Evolutionary conservation across 2,888 invertebrate species (phyloP), one percentile per base, ranked within the genome.

Genomic region (Maniola hyperantus): DNA sequence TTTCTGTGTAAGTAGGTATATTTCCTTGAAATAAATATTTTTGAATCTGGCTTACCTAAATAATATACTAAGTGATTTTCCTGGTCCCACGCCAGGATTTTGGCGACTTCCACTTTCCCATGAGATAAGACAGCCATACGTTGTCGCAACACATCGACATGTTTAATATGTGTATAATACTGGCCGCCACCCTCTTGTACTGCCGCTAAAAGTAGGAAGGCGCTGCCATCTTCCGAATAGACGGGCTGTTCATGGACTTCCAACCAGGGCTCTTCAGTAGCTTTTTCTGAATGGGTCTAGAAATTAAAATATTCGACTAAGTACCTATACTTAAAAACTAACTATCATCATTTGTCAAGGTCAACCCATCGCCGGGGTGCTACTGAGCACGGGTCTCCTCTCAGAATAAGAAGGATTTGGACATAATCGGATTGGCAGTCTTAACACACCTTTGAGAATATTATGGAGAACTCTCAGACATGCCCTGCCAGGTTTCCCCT

Each of bases 111-210:
- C 84, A 97, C 97, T 77, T 95, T 94, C 42, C 97, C 97, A 80
- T 97, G 97, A 62, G 97, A 97, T 73, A 97, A 93, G 58, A 97
- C 97, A 8, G 97, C 96, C 80, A 97, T 96, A 77, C 97, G 94
- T 83, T 97, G 96, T 77, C 97, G 95, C 67, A 96, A 93, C 72
- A 97, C 94, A 70, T 96, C 97, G 72, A 97, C 95, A 83, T 97
- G 97, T 81, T 97, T 97, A 85, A 97, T 97, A 93, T 97, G 97
- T 51, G 97, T 97, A 89, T 95, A 97, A 83, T 96, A 95, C 83
- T 97, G 97, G 70, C 95, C 95, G 54, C 95, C 96, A 57, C 97
- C 97, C 81, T 97, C 97, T 79, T 97, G 96, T 61, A 97, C 96
- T 18, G 96, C 95, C 6, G 97, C 96, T 72, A 97, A 91, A 67